Evolutionary conservation across 2,888 invertebrate species (phyloP).

Genomic region (Scaptodrosophila latifasciaeformis): DNA sequence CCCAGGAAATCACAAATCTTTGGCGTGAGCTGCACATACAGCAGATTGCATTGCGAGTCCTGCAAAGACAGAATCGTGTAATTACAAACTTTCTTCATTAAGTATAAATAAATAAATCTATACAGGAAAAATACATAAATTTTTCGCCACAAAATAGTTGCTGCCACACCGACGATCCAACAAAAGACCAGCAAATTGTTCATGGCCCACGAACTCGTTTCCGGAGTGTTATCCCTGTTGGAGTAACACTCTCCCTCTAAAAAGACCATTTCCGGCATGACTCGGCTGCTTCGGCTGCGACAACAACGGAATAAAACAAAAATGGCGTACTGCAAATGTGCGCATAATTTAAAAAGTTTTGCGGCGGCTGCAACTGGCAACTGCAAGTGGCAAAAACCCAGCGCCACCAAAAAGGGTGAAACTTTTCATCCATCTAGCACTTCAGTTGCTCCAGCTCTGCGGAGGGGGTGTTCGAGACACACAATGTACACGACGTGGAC

Average conservation of each 20-base stretch:
- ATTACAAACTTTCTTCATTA: not conserved
- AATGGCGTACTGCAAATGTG: conserved; percentile 53
- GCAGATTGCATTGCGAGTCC: conserved; percentile 68
- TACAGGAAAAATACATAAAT: conserved; percentile 55
- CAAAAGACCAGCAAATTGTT: conserved; percentile 28
- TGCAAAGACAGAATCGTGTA: conserved; percentile 37
- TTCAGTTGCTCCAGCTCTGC: too few species aligned
- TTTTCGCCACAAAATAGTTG: too few species aligned
- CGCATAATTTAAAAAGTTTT: conserved; percentile 67
- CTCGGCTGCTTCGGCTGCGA: conserved; percentile 22
- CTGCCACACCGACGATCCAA: not conserved
- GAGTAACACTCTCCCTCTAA: conserved; percentile 61
- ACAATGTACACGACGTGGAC: conserved; percentile 2
- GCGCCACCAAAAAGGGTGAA: conserved; percentile 21
- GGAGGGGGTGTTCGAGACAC: too few species aligned
- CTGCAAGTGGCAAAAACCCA: conserved; percentile 61
- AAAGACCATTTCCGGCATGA: conserved; percentile 59
- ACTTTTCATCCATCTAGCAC: conserved; percentile 44
- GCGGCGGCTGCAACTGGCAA: conserved; percentile 57
- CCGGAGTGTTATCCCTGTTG: conserved; percentile 19
- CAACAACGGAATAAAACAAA: conserved; percentile 15
- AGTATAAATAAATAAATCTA: conserved; percentile 63
- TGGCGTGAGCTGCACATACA: conserved; percentile 71
- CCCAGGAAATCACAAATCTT: conserved; percentile 72
- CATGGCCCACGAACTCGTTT: conserved; percentile 53